These are phyloP conservation scores for Sapajus apella DNA, from an alignment of 2,113 vertebrate species.

Conservation along the genomic window DNA sequence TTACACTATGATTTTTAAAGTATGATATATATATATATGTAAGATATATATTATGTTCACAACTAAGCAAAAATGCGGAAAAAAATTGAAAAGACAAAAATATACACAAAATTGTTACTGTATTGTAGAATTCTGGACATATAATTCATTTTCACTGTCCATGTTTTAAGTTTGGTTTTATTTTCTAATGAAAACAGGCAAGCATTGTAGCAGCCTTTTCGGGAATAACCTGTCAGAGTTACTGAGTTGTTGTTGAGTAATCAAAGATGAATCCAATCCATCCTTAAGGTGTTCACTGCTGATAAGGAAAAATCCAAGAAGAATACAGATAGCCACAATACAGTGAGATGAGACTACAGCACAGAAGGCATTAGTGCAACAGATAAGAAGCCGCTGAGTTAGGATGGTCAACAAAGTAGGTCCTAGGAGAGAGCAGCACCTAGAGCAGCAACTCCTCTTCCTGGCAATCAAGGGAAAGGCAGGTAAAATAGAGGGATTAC, in stretches of 20 bases:
- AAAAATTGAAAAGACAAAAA: not conserved
- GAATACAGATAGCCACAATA: not conserved
- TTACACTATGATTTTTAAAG: not conserved
- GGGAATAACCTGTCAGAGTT: not conserved
- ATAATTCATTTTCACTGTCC: not conserved
- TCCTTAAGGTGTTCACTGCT: not conserved
- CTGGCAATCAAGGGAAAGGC: not conserved
- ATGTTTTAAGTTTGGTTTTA: not conserved
- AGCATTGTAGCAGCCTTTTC: not conserved
- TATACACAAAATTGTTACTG: not conserved
- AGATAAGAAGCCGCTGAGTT: not conserved
- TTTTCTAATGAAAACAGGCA: conserved; percentile 28
- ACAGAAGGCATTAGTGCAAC: not conserved
- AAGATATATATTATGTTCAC: not conserved
- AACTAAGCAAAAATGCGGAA: not conserved
- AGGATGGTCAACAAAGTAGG: not conserved
- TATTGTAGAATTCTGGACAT: not conserved
- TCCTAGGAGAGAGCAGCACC: not conserved
- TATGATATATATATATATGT: not conserved
- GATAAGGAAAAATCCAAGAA: not conserved
- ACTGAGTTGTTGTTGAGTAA: not conserved
- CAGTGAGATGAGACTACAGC: not conserved
- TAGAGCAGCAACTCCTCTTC: not conserved
- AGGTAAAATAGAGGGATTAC: not conserved
- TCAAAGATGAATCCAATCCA: not conserved